These are phyloP conservation scores for Sisor rabdophorus DNA, from an alignment of 2,113 vertebrate species.

Conservation along the genomic window DNA sequence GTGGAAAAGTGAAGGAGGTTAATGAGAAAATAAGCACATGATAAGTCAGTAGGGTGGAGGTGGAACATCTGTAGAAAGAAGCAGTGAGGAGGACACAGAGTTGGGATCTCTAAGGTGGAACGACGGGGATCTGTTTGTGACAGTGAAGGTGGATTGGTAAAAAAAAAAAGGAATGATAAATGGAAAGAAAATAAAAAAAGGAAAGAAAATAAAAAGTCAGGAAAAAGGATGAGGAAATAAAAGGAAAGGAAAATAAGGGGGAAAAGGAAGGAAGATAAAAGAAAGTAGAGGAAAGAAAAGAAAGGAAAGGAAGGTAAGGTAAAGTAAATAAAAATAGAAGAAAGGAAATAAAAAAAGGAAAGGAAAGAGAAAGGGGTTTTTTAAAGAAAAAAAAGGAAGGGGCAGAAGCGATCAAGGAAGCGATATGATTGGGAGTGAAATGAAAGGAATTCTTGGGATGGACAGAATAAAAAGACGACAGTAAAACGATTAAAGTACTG, in stretches of 20 bases:
- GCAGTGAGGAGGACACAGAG: conserved; percentile 1
- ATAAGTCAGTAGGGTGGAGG: conserved; percentile 17
- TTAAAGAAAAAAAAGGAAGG: neutral
- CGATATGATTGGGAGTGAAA: conserved; percentile 8
- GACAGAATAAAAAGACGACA: neutral
- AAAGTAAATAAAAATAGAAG: too few relatives aligned
- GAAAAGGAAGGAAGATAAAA: too few relatives aligned
- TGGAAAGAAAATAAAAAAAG: neutral
- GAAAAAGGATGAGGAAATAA: too few relatives aligned
- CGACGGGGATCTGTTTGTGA: neutral
- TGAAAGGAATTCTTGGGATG: neutral
- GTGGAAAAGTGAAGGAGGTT: conserved; percentile 2
- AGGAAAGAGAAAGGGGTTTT: neutral
- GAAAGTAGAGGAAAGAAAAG: neutral
- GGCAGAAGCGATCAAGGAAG: neutral
- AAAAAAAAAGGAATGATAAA: too few relatives aligned
- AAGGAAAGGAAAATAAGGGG: too few relatives aligned
- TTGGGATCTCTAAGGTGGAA: neutral
- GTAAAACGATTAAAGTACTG: neutral
- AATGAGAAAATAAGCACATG: conserved; percentile 38
- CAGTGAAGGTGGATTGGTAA: neutral
- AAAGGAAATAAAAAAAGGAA: neutral
- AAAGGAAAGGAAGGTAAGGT: too few relatives aligned
- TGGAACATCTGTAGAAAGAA: conserved; percentile 37
- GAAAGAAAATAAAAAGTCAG: too few relatives aligned